Evolutionary conservation across 2,888 invertebrate species (phyloP).

Genomic region (Eupithecia subfuscata): DNA sequence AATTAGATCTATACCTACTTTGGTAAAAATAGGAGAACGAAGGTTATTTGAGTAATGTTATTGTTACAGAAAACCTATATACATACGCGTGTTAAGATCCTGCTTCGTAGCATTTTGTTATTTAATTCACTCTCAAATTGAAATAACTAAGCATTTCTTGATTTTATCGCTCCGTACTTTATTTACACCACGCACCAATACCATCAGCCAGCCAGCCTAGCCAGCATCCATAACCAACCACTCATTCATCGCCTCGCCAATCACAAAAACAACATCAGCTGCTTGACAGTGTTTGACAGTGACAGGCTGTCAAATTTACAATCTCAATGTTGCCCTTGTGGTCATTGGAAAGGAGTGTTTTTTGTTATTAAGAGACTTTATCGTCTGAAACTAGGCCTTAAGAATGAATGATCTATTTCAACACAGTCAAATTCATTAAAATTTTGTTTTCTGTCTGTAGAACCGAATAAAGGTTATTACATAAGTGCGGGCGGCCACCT

Average conservation of each 20-base stretch:
- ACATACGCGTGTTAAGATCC: constrained; percentile 54
- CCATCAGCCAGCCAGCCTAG: too few relatives aligned
- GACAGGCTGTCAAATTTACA: neutral
- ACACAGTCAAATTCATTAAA: constrained; percentile 18
- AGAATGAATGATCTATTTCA: constrained; percentile 11
- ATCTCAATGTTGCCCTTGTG: constrained; percentile 4
- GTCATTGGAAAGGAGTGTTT: too few relatives aligned
- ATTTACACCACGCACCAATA: too few relatives aligned
- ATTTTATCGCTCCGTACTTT: neutral
- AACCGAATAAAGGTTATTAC: constrained; percentile 67
- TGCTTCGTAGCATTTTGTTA: constrained; percentile 52
- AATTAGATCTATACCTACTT: neutral
- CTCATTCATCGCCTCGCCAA: too few relatives aligned
- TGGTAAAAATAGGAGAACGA: neutral
- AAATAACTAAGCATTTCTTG: neutral
- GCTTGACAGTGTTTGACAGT: neutral
- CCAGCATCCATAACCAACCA: too few relatives aligned
- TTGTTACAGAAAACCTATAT: neutral
- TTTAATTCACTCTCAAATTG: constrained; percentile 7
- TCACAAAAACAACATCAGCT: neutral
- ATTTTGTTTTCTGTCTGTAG: constrained; percentile 49
- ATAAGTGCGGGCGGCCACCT: constrained; percentile 71
- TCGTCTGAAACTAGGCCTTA: neutral
- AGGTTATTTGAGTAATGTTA: neutral
- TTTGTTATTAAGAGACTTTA: too few relatives aligned